Evolutionary conservation across 2,797 vertebrate species (phyloP), one percentile per base, ranked within the genome.

Genomic region (Muraenolepis orangiensis): DNA sequence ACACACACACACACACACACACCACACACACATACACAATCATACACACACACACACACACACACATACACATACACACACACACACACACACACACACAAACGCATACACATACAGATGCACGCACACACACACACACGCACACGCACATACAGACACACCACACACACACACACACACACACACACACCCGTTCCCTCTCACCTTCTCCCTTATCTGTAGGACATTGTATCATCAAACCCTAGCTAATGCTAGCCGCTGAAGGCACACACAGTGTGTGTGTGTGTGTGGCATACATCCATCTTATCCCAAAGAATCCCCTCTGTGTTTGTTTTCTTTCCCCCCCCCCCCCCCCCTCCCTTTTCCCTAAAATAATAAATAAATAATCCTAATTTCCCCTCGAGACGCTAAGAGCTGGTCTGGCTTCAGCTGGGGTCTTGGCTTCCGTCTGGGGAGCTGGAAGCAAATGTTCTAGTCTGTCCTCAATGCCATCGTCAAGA

Each of bases 221-320:
- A 69, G 70, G 74, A 69, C 69, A 74, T 83, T 77, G 75, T 69
- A 36, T 29, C 38, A 23, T 72, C 26, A n/a, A n/a, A 34, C 70
- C 69, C 29, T 26, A 74, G 38, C 18, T 66, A 71, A 74, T 10
- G 70, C 32, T 71, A 51, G 32, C 66, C 86, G 72, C 83, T 77
- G 74, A 86, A 78, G 40, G 61, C 77, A 72, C 18, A 6, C 40
- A 18, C 66, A 67, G 66, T 61, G 30, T 66, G 32, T 6, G 10
- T 51, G 6, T 64, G 38, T 20, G 40, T 80, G 26, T 72, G 32
- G 23, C 23, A n/a, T 23, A 23, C 57, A 70, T 42, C 36, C 64
- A 38, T 51, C 61, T 76, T 84, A 34, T 10, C 66, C 31, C n/a
- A 42, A 64, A 76, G 68, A 69, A 6, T 34, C 29, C 40, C 69